Evolutionary conservation across 2,888 invertebrate genomes (phyloP), one percentile per base, ranked within the genome.

Genomic region (Pachliopta kotzebuea): DNA sequence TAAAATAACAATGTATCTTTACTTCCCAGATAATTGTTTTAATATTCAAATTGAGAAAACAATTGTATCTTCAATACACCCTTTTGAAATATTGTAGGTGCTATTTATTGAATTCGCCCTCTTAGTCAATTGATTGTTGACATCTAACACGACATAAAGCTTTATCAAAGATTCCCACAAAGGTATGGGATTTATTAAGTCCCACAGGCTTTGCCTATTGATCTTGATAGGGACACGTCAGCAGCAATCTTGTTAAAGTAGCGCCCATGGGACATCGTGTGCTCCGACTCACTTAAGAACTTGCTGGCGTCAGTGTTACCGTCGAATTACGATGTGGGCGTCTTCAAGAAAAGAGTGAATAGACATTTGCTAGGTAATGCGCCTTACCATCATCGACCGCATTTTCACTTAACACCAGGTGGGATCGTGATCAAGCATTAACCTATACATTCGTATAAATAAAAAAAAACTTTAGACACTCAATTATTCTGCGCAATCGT

Each of bases 221-320:
- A 56, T 60, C 31, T 31, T 18, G 60, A 52, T 53, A 31, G 23
- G n/a, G 60, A 52, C 50, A 29, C 31, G 60, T 53, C 53, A 31
- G 50, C 21, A 59, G 50, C 50, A 59, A 59, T 59, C 26, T 50
- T 50, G 29, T 21, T 59, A 20, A 59, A 59, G 31, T 20, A 50
- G 59, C 31, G 59, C 49, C 20, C 50, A 52, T 11, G 21, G 50
- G 50, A 23, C n/a, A 52, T 52, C 50, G 50, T 52, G 21, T 52
- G 9, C 50, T 29, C 17, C 26, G 31, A 18, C 20, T 56, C 29
- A 26, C 20, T 29, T 56, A n/a, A n/a, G 26, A 56, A 31, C n/a
- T n/a, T n/a, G n/a, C n/a, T n/a, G n/a, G n/a, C n/a, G n/a, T n/a
- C n/a, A n/a, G n/a, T n/a, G n/a, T n/a, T n/a, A n/a, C n/a, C n/a